Percentiles rank a stretch among this genome's conserved stretches.
These are phyloP conservation scores for Gila robusta DNA, from an alignment of 2,797 vertebrate species.

Conservation along the genomic window DNA sequence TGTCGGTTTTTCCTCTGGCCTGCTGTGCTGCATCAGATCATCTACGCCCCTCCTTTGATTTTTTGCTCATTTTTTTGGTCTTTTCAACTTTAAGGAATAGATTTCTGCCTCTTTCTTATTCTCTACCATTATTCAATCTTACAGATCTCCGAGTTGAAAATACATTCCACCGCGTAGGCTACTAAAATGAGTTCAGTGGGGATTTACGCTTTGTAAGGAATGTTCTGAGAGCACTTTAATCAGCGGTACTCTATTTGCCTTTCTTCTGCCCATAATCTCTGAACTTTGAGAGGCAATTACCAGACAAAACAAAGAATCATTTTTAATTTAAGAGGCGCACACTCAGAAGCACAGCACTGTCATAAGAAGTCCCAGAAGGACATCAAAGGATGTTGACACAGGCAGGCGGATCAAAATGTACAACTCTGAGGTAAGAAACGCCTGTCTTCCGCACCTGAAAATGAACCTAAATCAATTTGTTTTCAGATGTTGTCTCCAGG, in stretches of 20 bases:
- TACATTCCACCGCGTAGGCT: neutral
- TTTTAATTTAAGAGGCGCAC: neutral
- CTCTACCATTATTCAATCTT: constrained; percentile 31
- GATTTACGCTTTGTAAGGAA: constrained; percentile 20
- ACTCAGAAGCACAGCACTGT: neutral
- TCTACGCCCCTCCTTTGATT: neutral
- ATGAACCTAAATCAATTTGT: constrained; percentile 10
- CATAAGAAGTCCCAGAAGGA: neutral
- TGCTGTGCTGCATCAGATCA: constrained; percentile 18
- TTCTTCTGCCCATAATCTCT: constrained; percentile 21
- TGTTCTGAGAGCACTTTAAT: constrained; percentile 21
- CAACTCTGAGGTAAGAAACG: neutral
- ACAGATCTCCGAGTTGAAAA: neutral
- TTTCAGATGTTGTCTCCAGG: constrained; percentile 11
- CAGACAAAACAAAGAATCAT: constrained; percentile 6
- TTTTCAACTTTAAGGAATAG: constrained; percentile 23
- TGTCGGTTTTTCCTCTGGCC: neutral
- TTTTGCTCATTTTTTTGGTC: neutral
- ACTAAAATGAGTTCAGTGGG: constrained; percentile 25
- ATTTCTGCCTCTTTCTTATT: constrained; percentile 1
- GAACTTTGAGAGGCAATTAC: constrained; percentile 33
- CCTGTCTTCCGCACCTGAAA: neutral
- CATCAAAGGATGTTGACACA: constrained; percentile 13
- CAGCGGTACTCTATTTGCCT: neutral
- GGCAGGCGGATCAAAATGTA: neutral